Conservation (phyloP, 2,113 vertebrate species). For the Anolis sagrei region DNA sequence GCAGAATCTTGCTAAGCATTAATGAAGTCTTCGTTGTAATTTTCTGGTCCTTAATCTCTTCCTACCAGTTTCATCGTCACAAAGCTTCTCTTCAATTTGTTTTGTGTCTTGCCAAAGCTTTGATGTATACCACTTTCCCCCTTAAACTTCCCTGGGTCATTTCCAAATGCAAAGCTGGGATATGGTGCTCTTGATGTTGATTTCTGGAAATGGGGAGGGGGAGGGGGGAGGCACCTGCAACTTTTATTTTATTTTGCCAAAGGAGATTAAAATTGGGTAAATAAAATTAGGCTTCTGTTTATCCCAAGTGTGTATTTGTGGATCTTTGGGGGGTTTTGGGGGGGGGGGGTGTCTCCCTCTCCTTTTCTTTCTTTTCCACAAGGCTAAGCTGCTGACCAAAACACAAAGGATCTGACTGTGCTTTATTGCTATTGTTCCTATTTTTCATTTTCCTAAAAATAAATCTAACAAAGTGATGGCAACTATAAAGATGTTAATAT, state of each 20-base stretch:
- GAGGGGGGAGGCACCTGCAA: not conserved
- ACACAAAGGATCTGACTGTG: not conserved
- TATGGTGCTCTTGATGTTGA: not conserved
- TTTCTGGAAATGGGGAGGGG: not conserved
- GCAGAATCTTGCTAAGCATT: conserved; percentile 33
- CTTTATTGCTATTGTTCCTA: not conserved
- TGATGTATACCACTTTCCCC: conserved; percentile 3
- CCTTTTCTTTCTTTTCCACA: not conserved
- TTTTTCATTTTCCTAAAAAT: not conserved
- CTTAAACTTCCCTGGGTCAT: conserved; percentile 13
- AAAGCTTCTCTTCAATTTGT: conserved; percentile 19
- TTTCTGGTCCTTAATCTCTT: conserved; percentile 33
- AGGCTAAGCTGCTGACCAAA: not conserved
- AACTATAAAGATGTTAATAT: not conserved
- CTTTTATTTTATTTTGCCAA: not conserved
- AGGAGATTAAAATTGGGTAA: conserved; percentile 16
- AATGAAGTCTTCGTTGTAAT: conserved; percentile 22
- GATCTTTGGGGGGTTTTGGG: not conserved
- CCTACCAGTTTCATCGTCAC: not conserved
- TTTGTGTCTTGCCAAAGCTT: conserved; percentile 15
- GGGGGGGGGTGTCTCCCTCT: not conserved
- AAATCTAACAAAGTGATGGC: not conserved
- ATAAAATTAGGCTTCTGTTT: not conserved
- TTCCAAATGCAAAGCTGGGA: conserved; percentile 32
- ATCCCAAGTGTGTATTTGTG: conserved; percentile 10